These are phyloP conservation scores for Pseudoips prasinana DNA, from an alignment of 2,888 invertebrate genomes.

Conservation along the genomic window DNA sequence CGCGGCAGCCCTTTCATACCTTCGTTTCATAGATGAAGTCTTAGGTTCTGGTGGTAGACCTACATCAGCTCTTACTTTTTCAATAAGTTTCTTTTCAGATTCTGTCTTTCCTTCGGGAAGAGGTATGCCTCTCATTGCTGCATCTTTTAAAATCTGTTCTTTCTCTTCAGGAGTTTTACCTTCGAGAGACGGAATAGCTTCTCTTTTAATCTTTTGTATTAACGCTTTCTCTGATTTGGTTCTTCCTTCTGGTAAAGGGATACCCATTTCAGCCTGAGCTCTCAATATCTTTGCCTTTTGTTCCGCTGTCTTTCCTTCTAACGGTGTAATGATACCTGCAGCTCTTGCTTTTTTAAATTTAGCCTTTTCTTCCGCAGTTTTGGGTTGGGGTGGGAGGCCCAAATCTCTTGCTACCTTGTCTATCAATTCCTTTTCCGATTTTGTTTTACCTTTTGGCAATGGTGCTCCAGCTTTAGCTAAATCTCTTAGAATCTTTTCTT, in stretches of 20 bases:
- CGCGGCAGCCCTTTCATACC: constrained; percentile 29
- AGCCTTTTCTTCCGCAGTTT: constrained; percentile 6
- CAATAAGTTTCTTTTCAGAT: constrained; percentile 34
- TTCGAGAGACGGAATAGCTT: constrained; percentile 29
- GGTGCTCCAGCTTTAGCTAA: constrained; percentile 9
- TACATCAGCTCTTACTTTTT: constrained; percentile 36
- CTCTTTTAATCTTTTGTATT: constrained; percentile 4
- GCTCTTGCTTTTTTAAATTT: constrained; percentile 12
- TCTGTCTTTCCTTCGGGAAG: constrained; percentile 34
- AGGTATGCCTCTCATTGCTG: constrained; percentile 22
- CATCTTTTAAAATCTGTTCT: constrained; percentile 31
- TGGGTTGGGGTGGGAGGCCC: constrained; percentile 17
- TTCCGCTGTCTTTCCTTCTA: constrained; percentile 26
- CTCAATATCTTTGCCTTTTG: constrained; percentile 32
- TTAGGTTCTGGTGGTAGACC: constrained; percentile 39
- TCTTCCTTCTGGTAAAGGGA: constrained; percentile 19
- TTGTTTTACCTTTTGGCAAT: constrained; percentile 11
- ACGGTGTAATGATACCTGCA: constrained; percentile 6
- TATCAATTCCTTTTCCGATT: constrained; percentile 15
- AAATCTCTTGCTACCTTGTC: constrained; percentile 6
- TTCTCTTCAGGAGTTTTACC: constrained; percentile 34
- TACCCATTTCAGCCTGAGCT: constrained; percentile 20
- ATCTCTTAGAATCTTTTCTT: constrained; percentile 19
- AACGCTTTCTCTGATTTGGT: constrained; percentile 7
- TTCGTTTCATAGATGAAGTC: constrained; percentile 24